phyloP scores from a whole-genome alignment of 2,888 invertebrate genomes.

The Uloborus plumipes region DNA sequence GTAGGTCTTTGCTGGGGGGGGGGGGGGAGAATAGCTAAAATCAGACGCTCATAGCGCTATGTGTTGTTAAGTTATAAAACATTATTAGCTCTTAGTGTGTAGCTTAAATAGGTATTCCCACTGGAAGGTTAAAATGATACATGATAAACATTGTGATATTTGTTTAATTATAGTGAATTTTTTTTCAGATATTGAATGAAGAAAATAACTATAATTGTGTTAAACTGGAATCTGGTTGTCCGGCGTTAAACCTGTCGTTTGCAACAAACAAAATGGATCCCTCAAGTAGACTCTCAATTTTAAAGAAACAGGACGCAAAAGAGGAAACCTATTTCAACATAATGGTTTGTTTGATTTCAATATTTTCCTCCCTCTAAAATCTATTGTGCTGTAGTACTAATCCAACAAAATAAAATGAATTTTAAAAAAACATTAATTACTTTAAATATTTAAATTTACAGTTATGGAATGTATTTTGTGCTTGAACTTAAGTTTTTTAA shows the following conservation, averaged over 20 bases:
- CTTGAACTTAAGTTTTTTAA: no score
- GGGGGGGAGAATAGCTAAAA: neutral
- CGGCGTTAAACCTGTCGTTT: slow-evolving; percentile 41
- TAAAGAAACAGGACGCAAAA: slow-evolving; percentile 68
- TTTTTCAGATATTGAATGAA: slow-evolving; percentile 46
- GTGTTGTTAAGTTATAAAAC: neutral
- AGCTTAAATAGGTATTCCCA: no score
- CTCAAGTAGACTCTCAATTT: slow-evolving; percentile 66
- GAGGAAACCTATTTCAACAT: slow-evolving; percentile 72
- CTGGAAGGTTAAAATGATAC: no score
- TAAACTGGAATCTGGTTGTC: slow-evolving; percentile 54
- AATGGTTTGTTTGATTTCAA: slow-evolving; percentile 32
- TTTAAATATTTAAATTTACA: no score
- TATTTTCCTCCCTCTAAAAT: no score
- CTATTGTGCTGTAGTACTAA: no score
- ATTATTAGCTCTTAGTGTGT: no score
- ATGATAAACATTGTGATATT: no score
- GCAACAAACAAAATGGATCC: slow-evolving; percentile 6
- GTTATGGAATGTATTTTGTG: no score
- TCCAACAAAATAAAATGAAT: no score
- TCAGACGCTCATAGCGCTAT: neutral
- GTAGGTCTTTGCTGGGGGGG: no score
- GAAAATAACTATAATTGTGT: slow-evolving; percentile 50
- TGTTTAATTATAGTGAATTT: neutral
- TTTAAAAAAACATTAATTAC: no score